These are phyloP conservation scores for Prionace glauca DNA, from an alignment of 2,797 vertebrate species.

Conservation along the genomic window DNA sequence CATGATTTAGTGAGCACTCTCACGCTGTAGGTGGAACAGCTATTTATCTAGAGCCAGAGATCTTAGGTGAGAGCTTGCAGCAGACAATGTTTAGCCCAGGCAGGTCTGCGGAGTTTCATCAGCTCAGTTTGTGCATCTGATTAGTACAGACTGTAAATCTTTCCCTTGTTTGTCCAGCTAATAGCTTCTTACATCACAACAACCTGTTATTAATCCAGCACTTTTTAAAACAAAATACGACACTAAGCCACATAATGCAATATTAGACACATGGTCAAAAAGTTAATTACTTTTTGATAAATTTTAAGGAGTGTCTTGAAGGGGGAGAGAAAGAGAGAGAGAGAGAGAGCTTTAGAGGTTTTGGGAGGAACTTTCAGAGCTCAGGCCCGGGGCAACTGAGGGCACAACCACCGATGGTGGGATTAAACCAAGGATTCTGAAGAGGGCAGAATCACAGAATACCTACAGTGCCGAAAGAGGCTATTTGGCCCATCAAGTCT, in stretches of 20 bases:
- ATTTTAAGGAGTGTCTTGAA: background rate
- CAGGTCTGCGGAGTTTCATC: background rate
- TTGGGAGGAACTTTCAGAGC: background rate
- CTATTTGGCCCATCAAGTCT: too few species aligned
- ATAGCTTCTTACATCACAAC: background rate
- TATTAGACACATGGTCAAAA: background rate
- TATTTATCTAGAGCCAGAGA: background rate
- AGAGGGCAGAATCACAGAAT: background rate
- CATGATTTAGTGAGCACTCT: background rate
- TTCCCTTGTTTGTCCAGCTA: background rate
- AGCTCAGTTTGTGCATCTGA: background rate
- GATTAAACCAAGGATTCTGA: background rate
- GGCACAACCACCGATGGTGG: background rate
- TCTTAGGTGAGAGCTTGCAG: background rate
- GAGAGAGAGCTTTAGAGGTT: background rate
- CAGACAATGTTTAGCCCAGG: background rate
- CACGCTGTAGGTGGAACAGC: background rate
- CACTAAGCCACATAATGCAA: background rate
- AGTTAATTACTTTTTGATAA: background rate
- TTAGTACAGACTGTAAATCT: background rate
- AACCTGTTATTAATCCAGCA: background rate
- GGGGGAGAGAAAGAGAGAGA: background rate
- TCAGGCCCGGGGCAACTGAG: background rate
- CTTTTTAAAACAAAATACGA: background rate
- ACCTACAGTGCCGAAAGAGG: too few species aligned